phyloP scores from a whole-genome alignment of 2,797 vertebrate species.

The Halcyon smyrnensis region DNA sequence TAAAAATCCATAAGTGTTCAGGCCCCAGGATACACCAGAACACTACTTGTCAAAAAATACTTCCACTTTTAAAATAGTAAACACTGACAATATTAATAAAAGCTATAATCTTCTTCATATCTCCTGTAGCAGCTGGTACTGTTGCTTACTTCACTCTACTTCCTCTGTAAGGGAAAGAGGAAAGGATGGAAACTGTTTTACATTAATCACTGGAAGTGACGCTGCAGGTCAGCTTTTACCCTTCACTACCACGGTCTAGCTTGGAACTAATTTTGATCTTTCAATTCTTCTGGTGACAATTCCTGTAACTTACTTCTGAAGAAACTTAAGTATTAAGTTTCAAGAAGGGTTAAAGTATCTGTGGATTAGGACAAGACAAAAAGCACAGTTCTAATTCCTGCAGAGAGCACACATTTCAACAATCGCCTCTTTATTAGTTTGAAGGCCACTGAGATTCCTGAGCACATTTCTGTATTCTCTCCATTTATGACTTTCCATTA shows the following conservation, averaged over 20 bases:
- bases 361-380: background rate
- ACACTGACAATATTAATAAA: background rate
- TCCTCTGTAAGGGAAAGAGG: background rate
- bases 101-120: background rate
- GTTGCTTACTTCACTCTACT: background rate
- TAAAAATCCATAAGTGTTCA: background rate
- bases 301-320: background rate
- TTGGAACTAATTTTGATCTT: background rate
- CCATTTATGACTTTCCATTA: background rate
- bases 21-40: background rate
- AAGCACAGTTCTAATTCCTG: background rate
- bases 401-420: background rate
- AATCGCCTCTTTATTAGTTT: background rate
- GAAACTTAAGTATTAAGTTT: background rate
- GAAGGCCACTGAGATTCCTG: background rate
- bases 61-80: background rate
- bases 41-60: background rate
- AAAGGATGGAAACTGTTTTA: background rate
- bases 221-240: background rate
- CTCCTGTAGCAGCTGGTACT: background rate
- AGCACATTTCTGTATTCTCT: background rate
- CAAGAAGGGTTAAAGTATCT: background rate
- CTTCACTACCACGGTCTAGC: accelerated
- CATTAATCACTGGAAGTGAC: background rate
- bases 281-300: background rate